Evolutionary conservation across 1,140 invertebrate species (phyloP).

Genomic region (Papilio polytes): DNA sequence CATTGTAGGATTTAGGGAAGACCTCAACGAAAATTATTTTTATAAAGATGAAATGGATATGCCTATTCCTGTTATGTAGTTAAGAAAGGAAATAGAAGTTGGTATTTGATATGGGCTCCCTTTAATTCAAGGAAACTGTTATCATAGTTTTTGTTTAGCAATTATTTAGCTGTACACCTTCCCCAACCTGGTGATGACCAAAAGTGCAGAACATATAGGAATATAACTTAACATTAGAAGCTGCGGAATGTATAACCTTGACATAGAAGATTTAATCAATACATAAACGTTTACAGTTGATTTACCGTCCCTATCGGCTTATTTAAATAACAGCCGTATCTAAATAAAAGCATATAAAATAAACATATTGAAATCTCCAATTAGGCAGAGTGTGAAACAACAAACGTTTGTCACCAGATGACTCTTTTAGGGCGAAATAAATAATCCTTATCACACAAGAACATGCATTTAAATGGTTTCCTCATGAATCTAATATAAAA

Average conservation of each 20-base stretch:
- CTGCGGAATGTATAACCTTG: slow-evolving; percentile 1
- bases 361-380: not conserved
- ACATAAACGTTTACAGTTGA: slow-evolving; percentile 6
- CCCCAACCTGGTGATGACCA: no score
- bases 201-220: no score
- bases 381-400: not conserved
- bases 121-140: no score
- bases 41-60: no score
- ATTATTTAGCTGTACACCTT: no score
- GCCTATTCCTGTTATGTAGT: no score
- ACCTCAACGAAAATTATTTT: slow-evolving; percentile 21
- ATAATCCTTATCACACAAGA: no score
- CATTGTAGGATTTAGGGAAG: not conserved
- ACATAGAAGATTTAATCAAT: slow-evolving; percentile 21
- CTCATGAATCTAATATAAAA: not conserved
- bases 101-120: no score
- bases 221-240: not conserved
- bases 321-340: slow-evolving; percentile 15
- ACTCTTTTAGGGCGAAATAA: not conserved
- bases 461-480: not conserved
- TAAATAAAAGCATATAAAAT: slow-evolving; percentile 15
- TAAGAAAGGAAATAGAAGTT: no score
- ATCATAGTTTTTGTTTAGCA: not conserved
- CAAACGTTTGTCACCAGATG: not conserved
- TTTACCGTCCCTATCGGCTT: not conserved